A percentile compares a stretch with the other conserved stretches of the same genome.
These are phyloP conservation scores for Nanger granti DNA, from an alignment of 2,113 vertebrate genomes.

Conservation along the genomic window DNA sequence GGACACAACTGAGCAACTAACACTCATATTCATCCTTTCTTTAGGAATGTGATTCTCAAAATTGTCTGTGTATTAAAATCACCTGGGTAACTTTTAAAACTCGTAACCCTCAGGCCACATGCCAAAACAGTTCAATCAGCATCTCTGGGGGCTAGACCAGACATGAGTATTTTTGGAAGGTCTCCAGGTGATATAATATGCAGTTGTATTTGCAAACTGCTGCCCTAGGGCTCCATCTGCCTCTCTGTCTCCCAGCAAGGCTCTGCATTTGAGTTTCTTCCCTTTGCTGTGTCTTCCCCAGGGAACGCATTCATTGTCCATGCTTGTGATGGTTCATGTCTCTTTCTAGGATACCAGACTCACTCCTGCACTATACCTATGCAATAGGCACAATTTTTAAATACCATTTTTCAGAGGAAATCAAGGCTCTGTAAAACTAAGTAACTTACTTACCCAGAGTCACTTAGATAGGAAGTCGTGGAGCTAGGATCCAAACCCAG, in stretches of 20 bases:
- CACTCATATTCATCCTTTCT: not conserved
- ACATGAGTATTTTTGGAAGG: not conserved
- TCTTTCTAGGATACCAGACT: not conserved
- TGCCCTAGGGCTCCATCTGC: not conserved
- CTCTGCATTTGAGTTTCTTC: not conserved
- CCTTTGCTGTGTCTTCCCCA: not conserved
- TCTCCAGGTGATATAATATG: not conserved
- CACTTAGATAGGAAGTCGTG: not conserved
- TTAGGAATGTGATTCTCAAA: not conserved
- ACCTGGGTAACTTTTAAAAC: constrained; percentile 23
- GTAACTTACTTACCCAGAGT: not conserved
- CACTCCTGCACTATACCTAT: not conserved
- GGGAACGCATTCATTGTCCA: not conserved
- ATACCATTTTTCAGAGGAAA: not conserved
- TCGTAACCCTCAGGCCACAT: not conserved
- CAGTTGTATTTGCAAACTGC: not conserved
- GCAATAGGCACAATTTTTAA: not conserved
- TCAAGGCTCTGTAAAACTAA: not conserved
- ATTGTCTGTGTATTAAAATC: not conserved
- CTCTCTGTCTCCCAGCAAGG: not conserved
- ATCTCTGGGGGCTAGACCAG: not conserved
- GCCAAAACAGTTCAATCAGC: not conserved
- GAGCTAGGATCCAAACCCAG: not conserved
- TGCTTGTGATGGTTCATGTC: not conserved
- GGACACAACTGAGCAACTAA: not conserved